These are phyloP conservation scores for Hucho hucho DNA, from an alignment of 2,113 vertebrate species.

Conservation along the genomic window DNA sequence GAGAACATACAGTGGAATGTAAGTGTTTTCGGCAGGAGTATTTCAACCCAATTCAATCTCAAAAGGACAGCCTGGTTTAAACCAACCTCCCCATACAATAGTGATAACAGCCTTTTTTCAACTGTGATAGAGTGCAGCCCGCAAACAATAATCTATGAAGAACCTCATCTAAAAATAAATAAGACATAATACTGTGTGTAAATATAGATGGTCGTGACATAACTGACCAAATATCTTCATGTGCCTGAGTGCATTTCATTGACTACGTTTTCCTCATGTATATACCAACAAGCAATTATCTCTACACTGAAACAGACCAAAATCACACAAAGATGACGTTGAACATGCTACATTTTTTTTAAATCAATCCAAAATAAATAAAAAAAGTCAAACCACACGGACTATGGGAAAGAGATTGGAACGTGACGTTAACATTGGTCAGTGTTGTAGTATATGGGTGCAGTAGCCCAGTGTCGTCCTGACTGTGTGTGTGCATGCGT, in stretches of 20 bases:
- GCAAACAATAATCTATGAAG: conserved; percentile 29
- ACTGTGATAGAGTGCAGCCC: neutral
- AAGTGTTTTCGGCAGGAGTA: conserved; percentile 8
- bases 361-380: conserved; percentile 1
- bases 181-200: conserved; percentile 36
- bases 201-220: conserved; percentile 26
- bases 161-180: conserved; percentile 50
- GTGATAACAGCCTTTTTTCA: neutral
- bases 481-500: conserved; percentile 20
- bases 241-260: conserved; percentile 28
- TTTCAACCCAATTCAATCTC: neutral
- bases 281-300: conserved; percentile 26
- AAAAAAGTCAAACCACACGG: conserved; percentile 9
- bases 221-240: conserved; percentile 23
- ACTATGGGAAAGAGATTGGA: conserved; percentile 4
- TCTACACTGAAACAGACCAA: conserved; percentile 12
- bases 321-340: conserved; percentile 24
- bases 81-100: neutral
- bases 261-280: conserved; percentile 8
- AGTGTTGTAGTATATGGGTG: conserved; percentile 19
- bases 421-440: conserved; percentile 5
- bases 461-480: no score
- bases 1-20: conserved; percentile 53
- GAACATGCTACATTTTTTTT: no score
- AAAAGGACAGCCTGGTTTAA: neutral